These are phyloP conservation scores for Steinernema feltiae DNA, from an alignment of 1,140 invertebrate genomes.

Conservation along the genomic window DNA sequence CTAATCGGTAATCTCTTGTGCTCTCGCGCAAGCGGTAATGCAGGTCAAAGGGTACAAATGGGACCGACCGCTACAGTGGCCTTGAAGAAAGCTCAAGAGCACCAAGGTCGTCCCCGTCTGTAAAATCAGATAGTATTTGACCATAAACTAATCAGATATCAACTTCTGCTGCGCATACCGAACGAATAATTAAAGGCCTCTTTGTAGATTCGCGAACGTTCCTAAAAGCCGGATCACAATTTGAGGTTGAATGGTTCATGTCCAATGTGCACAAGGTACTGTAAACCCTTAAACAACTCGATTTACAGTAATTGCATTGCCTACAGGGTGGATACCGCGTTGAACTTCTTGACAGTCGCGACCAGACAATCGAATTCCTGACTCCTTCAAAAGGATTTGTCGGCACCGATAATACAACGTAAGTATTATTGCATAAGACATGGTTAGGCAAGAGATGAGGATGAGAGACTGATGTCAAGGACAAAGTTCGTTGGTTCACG, in stretches of 20 bases:
- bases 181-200: not conserved
- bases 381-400: slow-evolving; percentile 60
- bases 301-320: not conserved
- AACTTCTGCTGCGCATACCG: too few relatives aligned
- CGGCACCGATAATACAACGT: slow-evolving; percentile 71
- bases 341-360: slow-evolving; percentile 73
- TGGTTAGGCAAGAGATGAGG: not conserved
- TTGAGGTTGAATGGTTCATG: slow-evolving; percentile 30
- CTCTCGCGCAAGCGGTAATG: not conserved
- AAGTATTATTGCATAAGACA: slow-evolving; percentile 57
- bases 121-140: slow-evolving; percentile 13
- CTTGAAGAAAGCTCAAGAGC: slow-evolving; percentile 6
- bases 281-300: not conserved
- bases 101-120: not conserved
- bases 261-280: slow-evolving; percentile 29
- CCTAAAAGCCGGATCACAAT: slow-evolving; percentile 20
- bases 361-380: slow-evolving; percentile 74
- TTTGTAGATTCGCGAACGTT: slow-evolving; percentile 4
- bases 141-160: not conserved
- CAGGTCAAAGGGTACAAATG: slow-evolving; percentile 15
- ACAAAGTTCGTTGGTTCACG: not conserved
- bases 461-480: slow-evolving; percentile 3
- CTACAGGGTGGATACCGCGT: slow-evolving; percentile 76
- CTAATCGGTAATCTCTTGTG: slow-evolving; percentile 6
- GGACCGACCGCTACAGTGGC: not conserved